Evolutionary conservation across 2,888 invertebrate genomes (phyloP).

Genomic region (Resseliella maxima): DNA sequence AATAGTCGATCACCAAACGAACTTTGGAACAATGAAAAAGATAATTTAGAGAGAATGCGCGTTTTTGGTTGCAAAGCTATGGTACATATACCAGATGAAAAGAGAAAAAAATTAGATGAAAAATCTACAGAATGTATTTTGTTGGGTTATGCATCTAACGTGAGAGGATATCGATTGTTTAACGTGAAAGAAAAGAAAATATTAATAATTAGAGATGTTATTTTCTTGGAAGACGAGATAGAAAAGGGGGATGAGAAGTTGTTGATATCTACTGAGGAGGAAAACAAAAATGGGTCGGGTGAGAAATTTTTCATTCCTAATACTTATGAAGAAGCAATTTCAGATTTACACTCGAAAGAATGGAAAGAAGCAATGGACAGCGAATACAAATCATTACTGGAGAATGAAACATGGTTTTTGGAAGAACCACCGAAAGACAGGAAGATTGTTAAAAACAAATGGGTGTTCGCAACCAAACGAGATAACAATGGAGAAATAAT

Average conservation of each 20-base stretch:
- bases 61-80: constrained; percentile 65
- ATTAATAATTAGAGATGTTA: constrained; percentile 56
- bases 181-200: constrained; percentile 53
- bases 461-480: constrained; percentile 58
- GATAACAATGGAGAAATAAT: constrained; percentile 56
- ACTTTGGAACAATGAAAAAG: constrained; percentile 60
- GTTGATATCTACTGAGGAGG: not conserved
- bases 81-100: constrained; percentile 63
- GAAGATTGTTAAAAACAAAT: constrained; percentile 56
- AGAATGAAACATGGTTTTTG: constrained; percentile 41
- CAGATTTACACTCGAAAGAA: not conserved
- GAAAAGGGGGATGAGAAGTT: not conserved
- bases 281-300: not conserved
- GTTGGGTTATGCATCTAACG: constrained; percentile 63
- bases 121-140: constrained; percentile 63
- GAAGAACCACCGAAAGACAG: constrained; percentile 25
- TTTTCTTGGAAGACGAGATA: constrained; percentile 20
- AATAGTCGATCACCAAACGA: too few relatives aligned
- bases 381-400: constrained; percentile 36
- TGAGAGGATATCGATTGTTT: constrained; percentile 61
- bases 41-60: too few relatives aligned
- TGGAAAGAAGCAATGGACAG: constrained; percentile 56
- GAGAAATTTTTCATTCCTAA: not conserved
- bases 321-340: not conserved
- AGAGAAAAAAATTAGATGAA: constrained; percentile 62